Evolutionary conservation across 2,888 invertebrate species (phyloP).

Genomic region (Ichneumoninae sp.): DNA sequence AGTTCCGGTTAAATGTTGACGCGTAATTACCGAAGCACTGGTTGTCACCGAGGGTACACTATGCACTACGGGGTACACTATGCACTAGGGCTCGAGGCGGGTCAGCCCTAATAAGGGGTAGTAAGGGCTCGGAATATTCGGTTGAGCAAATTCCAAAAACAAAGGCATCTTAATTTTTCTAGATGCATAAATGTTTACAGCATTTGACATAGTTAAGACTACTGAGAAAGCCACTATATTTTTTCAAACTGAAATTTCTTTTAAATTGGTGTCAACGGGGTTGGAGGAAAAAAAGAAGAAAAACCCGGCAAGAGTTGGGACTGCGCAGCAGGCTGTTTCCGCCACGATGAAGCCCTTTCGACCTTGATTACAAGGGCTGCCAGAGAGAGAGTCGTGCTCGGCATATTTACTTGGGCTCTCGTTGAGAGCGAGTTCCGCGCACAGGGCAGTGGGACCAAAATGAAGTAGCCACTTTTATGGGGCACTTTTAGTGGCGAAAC

Average conservation of each 20-base stretch:
- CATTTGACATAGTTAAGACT: constrained; percentile 4
- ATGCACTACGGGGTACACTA: constrained; percentile 22
- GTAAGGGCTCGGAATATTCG: constrained; percentile 30
- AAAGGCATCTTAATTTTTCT: constrained; percentile 17
- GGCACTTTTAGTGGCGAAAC: constrained; percentile 74
- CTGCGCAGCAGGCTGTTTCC: constrained; percentile 30
- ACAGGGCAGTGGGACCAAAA: constrained; percentile 62
- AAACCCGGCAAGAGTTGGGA: not conserved
- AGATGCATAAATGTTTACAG: not conserved
- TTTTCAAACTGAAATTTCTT: constrained; percentile 22
- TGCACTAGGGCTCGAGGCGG: constrained; percentile 19
- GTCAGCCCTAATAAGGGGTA: not conserved
- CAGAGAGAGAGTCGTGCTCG: constrained; percentile 63
- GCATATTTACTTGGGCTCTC: constrained; percentile 65
- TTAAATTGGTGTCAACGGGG: constrained; percentile 32
- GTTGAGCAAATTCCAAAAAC: constrained; percentile 36
- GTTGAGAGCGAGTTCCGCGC: constrained; percentile 49
- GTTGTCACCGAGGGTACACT: constrained; percentile 44
- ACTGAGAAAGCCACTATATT: not conserved
- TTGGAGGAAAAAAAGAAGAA: constrained; percentile 7
- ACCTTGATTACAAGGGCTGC: constrained; percentile 65
- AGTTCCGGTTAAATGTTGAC: constrained; percentile 79
- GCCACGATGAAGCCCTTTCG: constrained; percentile 63
- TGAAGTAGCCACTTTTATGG: constrained; percentile 73
- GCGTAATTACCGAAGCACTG: constrained; percentile 72